Base-by-base conservation (phyloP, 2,797 vertebrate genomes). In the Sphenodon punctatus region DNA sequence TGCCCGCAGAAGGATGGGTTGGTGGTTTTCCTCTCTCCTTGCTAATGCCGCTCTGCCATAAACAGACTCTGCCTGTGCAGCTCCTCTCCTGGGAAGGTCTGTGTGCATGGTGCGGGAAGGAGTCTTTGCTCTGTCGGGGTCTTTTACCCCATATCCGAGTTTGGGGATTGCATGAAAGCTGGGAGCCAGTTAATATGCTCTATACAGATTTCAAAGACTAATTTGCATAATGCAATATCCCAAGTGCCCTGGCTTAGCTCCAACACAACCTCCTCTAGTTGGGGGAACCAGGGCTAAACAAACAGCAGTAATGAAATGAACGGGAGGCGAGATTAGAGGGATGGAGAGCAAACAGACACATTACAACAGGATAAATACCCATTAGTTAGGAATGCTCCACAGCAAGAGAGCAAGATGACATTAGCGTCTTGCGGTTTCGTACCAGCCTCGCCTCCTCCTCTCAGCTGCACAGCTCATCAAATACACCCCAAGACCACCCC, bases 171-270 rank as follows among this genome's bases (percentile, higher is more conserved):
- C 2, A 30, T 41, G 51, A 38, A 46, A 83, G 75, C 83, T 27
- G 55, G 73, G 78, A 75, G 86, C 84, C 66, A 16, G 6, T 42
- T 81, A 32, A 58, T 41, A 4, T 2, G 61, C 53, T 90, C 84
- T 11, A 43, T 42, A 49, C 89, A 41, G 19, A 63, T 89, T 86
- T 75, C 88, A 68, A 55, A 78, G 84, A 2, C 66, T 70, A 60
- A 68, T 90, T 95, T 97, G 96, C 97, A 97, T 97, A 95, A 94
- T 91, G 95, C 94, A 97, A 95, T 95, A 96, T 96, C 95, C 93
- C 92, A 76, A 91, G 85, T 91, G 93, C 90, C 86, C 93, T 93
- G 93, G 74, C 95, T 90, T 4, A 0, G 1, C 41, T 90, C 93
- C 93, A 93, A 90, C 85, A 39, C 89, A 83, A 6, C 89, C 92